Percentiles rank a stretch among this genome's conserved stretches.
Conservation (phyloP, 2,888 invertebrate genomes). For the Watsonalla binaria region DNA sequence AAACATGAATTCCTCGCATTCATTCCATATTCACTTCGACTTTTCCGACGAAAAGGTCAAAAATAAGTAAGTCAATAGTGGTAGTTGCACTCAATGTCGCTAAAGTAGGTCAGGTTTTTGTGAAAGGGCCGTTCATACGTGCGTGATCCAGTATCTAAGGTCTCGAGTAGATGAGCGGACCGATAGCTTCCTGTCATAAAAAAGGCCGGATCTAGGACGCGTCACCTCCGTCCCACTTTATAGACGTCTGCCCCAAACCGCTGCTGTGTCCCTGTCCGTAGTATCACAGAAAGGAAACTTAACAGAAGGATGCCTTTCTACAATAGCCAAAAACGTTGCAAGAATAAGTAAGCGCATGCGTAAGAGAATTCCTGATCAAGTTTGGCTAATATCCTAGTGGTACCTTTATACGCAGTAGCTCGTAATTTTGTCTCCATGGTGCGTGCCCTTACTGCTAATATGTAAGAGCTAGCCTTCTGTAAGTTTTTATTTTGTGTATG, state of each 20-base stretch:
- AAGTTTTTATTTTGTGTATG: neutral
- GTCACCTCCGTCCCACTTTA: slow-evolving; percentile 56
- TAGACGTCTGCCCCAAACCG: slow-evolving; percentile 59
- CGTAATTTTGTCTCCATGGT: too few species aligned
- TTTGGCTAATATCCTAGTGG: too few species aligned
- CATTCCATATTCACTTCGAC: neutral
- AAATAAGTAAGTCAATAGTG: slow-evolving; percentile 32
- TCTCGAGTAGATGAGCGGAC: slow-evolving; percentile 62
- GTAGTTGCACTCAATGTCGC: slow-evolving; percentile 41
- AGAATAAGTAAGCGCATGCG: too few species aligned
- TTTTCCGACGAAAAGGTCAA: slow-evolving; percentile 11
- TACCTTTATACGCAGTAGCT: too few species aligned
- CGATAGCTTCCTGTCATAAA: slow-evolving; percentile 73
- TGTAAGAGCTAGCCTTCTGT: too few species aligned
- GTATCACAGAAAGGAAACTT: too few species aligned
- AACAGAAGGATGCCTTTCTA: too few species aligned
- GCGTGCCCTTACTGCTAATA: too few species aligned
- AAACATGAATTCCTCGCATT: neutral
- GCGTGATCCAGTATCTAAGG: slow-evolving; percentile 69
- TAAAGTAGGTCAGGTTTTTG: slow-evolving; percentile 63
- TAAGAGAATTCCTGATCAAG: too few species aligned
- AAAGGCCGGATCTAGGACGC: slow-evolving; percentile 63
- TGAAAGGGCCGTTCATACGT: slow-evolving; percentile 49
- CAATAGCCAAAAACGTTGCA: too few species aligned
- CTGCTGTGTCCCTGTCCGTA: slow-evolving; percentile 25